These are phyloP conservation scores for Ips nitidus DNA, from an alignment of 1,140 invertebrate species.

Conservation along the genomic window DNA sequence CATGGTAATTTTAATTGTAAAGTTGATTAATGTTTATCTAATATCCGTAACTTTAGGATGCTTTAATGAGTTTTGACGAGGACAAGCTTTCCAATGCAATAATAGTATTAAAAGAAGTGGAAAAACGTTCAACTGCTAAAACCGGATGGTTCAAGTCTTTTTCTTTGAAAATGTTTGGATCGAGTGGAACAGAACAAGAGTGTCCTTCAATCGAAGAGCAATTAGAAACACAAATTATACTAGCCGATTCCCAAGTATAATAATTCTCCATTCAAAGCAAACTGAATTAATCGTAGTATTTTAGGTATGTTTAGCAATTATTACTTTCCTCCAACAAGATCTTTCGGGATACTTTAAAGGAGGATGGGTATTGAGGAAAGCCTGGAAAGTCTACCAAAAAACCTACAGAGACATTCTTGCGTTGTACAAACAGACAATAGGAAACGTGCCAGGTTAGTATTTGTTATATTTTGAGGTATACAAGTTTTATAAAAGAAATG, in stretches of 20 bases:
- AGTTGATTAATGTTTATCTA: background rate
- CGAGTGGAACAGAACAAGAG: slow-evolving; percentile 42
- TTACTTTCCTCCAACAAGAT: slow-evolving; percentile 57
- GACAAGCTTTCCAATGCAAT: slow-evolving; percentile 64
- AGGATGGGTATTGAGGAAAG: slow-evolving; percentile 71
- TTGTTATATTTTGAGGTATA: too few species aligned
- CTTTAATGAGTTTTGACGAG: slow-evolving; percentile 73
- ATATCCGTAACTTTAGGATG: slow-evolving; percentile 58
- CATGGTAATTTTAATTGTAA: slow-evolving; percentile 57
- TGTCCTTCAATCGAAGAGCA: slow-evolving; percentile 50
- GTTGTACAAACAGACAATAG: slow-evolving; percentile 54
- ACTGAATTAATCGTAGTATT: background rate
- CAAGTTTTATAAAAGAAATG: too few species aligned
- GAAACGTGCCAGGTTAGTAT: slow-evolving; percentile 20
- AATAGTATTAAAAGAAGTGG: slow-evolving; percentile 63
- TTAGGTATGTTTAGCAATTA: slow-evolving; percentile 41
- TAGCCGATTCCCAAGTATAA: slow-evolving; percentile 66
- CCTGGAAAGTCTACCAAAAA: slow-evolving; percentile 74
- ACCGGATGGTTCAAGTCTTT: slow-evolving; percentile 62
- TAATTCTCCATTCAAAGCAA: background rate
- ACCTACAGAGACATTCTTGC: slow-evolving; percentile 63
- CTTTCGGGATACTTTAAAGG: slow-evolving; percentile 69
- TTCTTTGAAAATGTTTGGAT: slow-evolving; percentile 57
- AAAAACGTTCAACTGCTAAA: slow-evolving; percentile 61
- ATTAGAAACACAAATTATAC: slow-evolving; percentile 67